A percentile compares a stretch with the other conserved stretches of the same genome.
phyloP scores from a whole-genome alignment of 2,888 invertebrate genomes.

The Latheticus oryzae region DNA sequence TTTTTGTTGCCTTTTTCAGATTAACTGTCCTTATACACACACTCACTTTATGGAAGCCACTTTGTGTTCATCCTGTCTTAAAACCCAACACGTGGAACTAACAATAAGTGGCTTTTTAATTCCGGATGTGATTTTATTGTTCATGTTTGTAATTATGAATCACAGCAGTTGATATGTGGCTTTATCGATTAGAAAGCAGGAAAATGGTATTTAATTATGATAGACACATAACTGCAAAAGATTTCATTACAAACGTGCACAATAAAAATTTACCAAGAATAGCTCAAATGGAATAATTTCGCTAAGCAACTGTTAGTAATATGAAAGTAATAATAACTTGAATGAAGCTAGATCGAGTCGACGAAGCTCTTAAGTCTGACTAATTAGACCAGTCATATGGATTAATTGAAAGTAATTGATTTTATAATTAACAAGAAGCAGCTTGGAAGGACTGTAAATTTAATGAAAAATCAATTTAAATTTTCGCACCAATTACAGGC shows the following conservation, averaged over 20 bases:
- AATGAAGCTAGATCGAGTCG: slow-evolving; percentile 1
- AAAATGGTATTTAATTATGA: not conserved
- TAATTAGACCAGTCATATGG: slow-evolving; percentile 12
- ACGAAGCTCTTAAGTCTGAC: slow-evolving; percentile 3
- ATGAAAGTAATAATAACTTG: slow-evolving; percentile 2
- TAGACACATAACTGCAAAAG: too few relatives aligned
- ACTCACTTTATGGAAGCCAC: not conserved
- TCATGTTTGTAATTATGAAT: not conserved
- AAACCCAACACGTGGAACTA: slow-evolving; percentile 14
- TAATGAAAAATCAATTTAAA: slow-evolving; percentile 9
- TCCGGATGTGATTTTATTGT: slow-evolving; percentile 20
- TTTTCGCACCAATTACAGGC: slow-evolving; percentile 4
- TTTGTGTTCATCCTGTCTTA: slow-evolving; percentile 1
- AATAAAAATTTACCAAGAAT: too few relatives aligned
- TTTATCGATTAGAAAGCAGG: slow-evolving; percentile 9
- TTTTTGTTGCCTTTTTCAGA: too few relatives aligned
- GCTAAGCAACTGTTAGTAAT: too few relatives aligned
- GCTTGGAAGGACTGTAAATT: not conserved
- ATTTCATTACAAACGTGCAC: too few relatives aligned
- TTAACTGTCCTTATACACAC: too few relatives aligned
- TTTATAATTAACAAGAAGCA: slow-evolving; percentile 11
- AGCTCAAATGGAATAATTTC: too few relatives aligned
- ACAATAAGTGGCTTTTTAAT: slow-evolving; percentile 7
- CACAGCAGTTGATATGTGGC: not conserved
- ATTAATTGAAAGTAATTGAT: slow-evolving; percentile 23